A percentile compares a stretch with the other conserved stretches of the same genome.
phyloP scores from a whole-genome alignment of 1,140 invertebrate species.

The Lasioglossum albipes region DNA sequence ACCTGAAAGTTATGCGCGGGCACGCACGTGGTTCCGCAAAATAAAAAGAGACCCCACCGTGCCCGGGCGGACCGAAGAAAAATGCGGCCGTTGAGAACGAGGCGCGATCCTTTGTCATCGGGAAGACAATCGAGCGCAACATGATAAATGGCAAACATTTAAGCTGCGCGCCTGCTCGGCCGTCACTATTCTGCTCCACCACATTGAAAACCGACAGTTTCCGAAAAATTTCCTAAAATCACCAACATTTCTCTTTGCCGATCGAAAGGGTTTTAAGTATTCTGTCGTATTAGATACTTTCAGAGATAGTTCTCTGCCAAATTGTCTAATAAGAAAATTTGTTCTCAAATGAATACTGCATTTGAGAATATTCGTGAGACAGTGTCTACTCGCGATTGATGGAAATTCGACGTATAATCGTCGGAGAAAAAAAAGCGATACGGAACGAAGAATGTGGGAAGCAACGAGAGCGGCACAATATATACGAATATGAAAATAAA shows the following conservation, averaged over 20 bases:
- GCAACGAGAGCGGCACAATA: slow-evolving; percentile 11
- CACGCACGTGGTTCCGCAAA: slow-evolving; percentile 73
- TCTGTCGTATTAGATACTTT: too few relatives aligned
- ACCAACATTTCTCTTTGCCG: too few relatives aligned
- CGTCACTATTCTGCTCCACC: too few relatives aligned
- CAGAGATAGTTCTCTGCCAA: too few relatives aligned
- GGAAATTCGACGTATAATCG: not conserved
- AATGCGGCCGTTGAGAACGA: slow-evolving; percentile 34
- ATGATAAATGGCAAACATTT: slow-evolving; percentile 61
- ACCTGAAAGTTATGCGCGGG: slow-evolving; percentile 75
- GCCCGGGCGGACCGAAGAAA: slow-evolving; percentile 22
- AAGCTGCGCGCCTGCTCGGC: too few relatives aligned
- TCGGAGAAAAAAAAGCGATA: not conserved
- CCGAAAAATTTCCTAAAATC: too few relatives aligned
- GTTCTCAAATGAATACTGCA: too few relatives aligned
- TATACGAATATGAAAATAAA: slow-evolving; percentile 38
- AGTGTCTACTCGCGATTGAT: too few relatives aligned
- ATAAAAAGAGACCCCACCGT: slow-evolving; percentile 50
- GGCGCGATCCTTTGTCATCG: slow-evolving; percentile 60
- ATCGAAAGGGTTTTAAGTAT: too few relatives aligned
- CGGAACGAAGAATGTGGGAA: not conserved
- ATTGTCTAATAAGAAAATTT: too few relatives aligned
- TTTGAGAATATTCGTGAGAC: too few relatives aligned
- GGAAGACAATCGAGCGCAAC: slow-evolving; percentile 50
- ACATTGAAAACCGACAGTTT: too few relatives aligned